Evolutionary conservation across 2,113 vertebrate genomes (phyloP), one percentile per base, ranked within the genome.

Genomic region (Trogon melanurus): DNA sequence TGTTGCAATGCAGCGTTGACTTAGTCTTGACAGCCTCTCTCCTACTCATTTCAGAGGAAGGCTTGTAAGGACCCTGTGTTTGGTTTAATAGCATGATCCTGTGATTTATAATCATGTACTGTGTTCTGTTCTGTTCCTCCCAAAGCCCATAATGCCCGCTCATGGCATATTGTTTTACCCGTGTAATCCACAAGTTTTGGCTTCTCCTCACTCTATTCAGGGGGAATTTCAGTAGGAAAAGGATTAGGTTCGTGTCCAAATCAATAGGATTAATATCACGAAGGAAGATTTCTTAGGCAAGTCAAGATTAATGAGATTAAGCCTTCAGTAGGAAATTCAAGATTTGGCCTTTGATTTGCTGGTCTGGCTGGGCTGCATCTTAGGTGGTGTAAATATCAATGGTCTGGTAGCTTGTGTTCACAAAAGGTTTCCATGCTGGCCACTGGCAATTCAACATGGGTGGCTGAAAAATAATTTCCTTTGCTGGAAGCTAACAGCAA

Each of bases 381-480:
- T 53, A 21, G n/a, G 14, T 0, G 0, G 11, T 58, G 27, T 73
- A 69, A 65, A 32, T 34, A 50, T 44, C 72, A 36, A 0, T 10
- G 17, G 48, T 80, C 80, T 9, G 0, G 53, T 29, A 82, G 45
- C 53, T 93, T 86, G 75, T 64, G 10, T 61, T 88, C 3, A 45
- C 25, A 71, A 32, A 81, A 91, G 30, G 2, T 83, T 86, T 91
- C 72, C 10, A 2, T 53, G 54, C 41, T 92, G 93, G 81, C 88
- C 61, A 86, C 64, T 94, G 74, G 75, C 20, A 30, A 64, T 84
- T 95, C 93, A 70, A 75, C 92, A 88, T 94, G 91, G 91, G 88
- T 94, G 93, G 93, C 61, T 95, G 89, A 93, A 95, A 88, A 93
- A 84, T 53, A 70, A 90, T 95, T 96, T 92, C 91, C 83, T 87